Evolutionary conservation across 2,888 invertebrate species (phyloP).

Genomic region (Ochropacha duplaris): DNA sequence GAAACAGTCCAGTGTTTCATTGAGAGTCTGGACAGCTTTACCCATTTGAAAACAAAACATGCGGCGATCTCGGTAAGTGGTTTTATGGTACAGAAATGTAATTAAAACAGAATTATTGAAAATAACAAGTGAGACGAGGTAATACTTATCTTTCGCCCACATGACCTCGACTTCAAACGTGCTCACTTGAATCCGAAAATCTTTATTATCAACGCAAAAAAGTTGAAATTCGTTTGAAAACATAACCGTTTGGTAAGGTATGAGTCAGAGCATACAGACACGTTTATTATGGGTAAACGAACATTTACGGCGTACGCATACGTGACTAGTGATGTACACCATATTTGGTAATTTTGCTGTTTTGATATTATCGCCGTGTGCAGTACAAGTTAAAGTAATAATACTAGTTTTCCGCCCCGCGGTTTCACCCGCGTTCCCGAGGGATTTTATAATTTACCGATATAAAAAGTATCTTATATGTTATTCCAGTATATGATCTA

Average conservation of each 20-base stretch:
- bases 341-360: slow-evolving; percentile 61
- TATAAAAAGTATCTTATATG: no score
- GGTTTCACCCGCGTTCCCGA: no score
- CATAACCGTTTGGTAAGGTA: slow-evolving; percentile 34
- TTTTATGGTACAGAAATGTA: not conserved
- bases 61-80: not conserved
- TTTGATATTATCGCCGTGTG: slow-evolving; percentile 44
- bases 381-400: slow-evolving; percentile 20
- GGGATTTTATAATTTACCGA: no score
- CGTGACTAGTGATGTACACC: slow-evolving; percentile 52
- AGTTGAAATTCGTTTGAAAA: slow-evolving; percentile 35
- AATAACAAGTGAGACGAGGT: slow-evolving; percentile 26
- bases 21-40: no score
- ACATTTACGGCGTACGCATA: slow-evolving; percentile 46
- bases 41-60: not conserved
- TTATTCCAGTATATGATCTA: no score
- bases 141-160: slow-evolving; percentile 68
- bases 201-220: slow-evolving; percentile 31
- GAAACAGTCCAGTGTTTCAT: no score
- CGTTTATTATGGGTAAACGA: slow-evolving; percentile 47
- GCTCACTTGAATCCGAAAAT: slow-evolving; percentile 15
- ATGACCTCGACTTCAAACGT: slow-evolving; percentile 27
- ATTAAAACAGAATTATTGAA: not conserved
- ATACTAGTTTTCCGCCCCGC: no score
- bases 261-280: slow-evolving; percentile 57